Evolutionary conservation across 2,888 invertebrate species (phyloP), one percentile per base, ranked within the genome.

Genomic region (Melitaea athalia): DNA sequence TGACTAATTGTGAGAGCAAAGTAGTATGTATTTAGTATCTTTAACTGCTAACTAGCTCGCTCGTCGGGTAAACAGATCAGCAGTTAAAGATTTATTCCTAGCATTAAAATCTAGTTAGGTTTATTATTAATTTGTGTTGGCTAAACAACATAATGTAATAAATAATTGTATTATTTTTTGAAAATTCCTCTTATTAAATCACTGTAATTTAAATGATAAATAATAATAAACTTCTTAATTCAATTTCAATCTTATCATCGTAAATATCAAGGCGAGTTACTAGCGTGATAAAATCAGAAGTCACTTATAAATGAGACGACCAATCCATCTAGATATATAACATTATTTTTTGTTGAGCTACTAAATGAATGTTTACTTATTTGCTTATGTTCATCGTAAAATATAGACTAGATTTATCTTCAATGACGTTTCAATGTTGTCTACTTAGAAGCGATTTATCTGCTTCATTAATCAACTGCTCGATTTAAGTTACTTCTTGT

Each of bases 401-500:
- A 53, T 53, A 31, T 49, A 38, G 17, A 33, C n/a, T 31, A 50
- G 24, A 47, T 57, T 52, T 8, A 63, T 38, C 59, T 43, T 57
- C 57, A 24, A 47, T 43, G 62, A 64, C 62, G 61, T 65, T 63
- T 64, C 45, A 59, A 65, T 65, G 65, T 49, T 53, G 59, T 63
- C 53, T 42, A 64, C 50, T 66, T 63, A 59, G 14, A 31, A 55
- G 45, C 60, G 66, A 67, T 71, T 69, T 65, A 68, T 65, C 43
- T 59, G 31, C 17, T 38, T 43, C 64, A 68, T 70, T 68, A 72
- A 72, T 72, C 72, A 71, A 47, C 11, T 67, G 65, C 45, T 45
- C 59, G 63, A 60, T 70, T 65, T 68, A 67, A 72, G 64, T 67
- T 60, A 64, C 72, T 72, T 72, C 72, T 68, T 68, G 72, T 70